Evolutionary conservation across 2,888 invertebrate genomes (phyloP).

Genomic region (Maniola hyperantus): DNA sequence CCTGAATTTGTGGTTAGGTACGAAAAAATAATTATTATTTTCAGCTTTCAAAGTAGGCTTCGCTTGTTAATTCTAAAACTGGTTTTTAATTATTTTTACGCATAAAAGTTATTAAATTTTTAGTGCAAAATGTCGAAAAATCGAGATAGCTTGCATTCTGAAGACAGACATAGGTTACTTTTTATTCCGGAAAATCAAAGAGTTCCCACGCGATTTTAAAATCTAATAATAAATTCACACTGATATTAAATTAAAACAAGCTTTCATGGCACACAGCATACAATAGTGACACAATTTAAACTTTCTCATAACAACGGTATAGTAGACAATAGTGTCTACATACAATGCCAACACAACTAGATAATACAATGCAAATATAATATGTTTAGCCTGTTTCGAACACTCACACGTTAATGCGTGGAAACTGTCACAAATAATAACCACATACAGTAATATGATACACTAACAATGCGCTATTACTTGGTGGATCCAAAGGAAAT

Average conservation of each 20-base stretch:
- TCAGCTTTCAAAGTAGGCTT: too few species aligned
- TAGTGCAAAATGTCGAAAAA: too few species aligned
- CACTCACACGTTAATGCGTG: conserved; percentile 35
- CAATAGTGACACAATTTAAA: conserved; percentile 15
- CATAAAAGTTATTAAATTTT: too few species aligned
- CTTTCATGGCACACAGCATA: neutral
- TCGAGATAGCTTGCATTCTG: too few species aligned
- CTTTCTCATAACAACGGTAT: conserved; percentile 17
- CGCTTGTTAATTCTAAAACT: too few species aligned
- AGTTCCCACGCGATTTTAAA: too few species aligned
- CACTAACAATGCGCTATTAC: conserved; percentile 14
- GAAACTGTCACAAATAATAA: conserved; percentile 36
- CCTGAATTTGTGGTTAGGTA: too few species aligned
- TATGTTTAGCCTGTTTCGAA: conserved; percentile 31
- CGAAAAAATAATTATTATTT: too few species aligned
- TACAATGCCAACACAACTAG: conserved; percentile 13
- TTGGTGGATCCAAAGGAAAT: neutral
- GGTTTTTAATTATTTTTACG: too few species aligned
- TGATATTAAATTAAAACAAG: neutral
- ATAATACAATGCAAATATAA: conserved; percentile 34
- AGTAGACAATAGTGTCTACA: neutral
- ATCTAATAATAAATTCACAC: too few species aligned
- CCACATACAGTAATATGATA: conserved; percentile 16
- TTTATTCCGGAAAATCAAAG: too few species aligned
- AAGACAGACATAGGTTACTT: too few species aligned